Conservation (phyloP, 1,140 invertebrate species). For the Apis cerana region DNA sequence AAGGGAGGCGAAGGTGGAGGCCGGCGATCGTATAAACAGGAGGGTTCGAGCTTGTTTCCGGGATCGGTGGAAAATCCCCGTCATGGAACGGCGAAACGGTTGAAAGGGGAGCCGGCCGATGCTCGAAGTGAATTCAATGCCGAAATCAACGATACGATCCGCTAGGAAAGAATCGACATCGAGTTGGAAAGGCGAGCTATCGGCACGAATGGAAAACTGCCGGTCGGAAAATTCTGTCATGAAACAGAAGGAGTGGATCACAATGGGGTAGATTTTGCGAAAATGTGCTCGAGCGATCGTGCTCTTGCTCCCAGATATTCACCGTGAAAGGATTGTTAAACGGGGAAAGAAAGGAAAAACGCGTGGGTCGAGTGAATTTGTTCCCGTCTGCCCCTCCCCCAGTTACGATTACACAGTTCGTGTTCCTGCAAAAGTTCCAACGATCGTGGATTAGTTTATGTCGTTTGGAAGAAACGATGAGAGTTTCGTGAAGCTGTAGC, state of each 20-base stretch:
- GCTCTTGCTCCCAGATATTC: neutral
- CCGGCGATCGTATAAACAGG: conserved; percentile 38
- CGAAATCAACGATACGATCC: conserved; percentile 66
- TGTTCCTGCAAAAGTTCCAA: neutral
- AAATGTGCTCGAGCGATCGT: conserved; percentile 34
- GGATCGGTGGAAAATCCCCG: conserved; percentile 41
- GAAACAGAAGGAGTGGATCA: conserved; percentile 48
- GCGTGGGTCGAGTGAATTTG: neutral
- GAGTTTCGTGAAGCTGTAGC: neutral
- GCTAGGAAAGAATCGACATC: conserved; percentile 51
- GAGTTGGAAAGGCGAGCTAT: conserved; percentile 43
- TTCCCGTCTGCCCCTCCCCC: too few relatives aligned
- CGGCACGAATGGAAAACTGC: conserved; percentile 44
- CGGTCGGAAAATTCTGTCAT: conserved; percentile 41
- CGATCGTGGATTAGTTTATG: neutral
- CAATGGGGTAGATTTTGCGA: conserved; percentile 43
- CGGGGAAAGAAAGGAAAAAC: too few relatives aligned
- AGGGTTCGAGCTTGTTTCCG: conserved; percentile 23
- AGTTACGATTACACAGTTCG: neutral
- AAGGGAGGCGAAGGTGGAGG: neutral
- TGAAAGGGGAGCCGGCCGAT: conserved; percentile 52
- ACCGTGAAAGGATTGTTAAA: neutral
- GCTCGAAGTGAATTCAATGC: conserved; percentile 53
- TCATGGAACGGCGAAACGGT: conserved; percentile 42
- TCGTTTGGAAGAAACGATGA: neutral